Conservation (phyloP, 2,113 vertebrate species). For the Perognathus longimembris region DNA sequence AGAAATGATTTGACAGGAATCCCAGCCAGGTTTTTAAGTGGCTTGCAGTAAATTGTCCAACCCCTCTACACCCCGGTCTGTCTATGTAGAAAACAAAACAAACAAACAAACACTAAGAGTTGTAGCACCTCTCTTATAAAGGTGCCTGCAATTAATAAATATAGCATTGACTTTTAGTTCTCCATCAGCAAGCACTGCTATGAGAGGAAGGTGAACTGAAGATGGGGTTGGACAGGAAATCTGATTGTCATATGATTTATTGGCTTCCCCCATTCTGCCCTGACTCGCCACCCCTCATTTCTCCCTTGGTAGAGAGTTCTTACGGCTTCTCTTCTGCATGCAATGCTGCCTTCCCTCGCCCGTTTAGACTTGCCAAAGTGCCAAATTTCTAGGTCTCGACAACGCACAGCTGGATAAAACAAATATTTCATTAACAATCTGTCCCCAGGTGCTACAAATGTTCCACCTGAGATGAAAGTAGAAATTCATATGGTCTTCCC, state of each 20-base stretch:
- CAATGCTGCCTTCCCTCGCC: neutral
- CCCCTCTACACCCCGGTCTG: neutral
- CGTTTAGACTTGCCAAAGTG: constrained; percentile 66
- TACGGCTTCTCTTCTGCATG: neutral
- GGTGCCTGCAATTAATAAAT: neutral
- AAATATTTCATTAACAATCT: constrained; percentile 82
- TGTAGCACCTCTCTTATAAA: neutral
- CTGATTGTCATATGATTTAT: neutral
- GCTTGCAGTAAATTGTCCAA: neutral
- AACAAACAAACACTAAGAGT: neutral
- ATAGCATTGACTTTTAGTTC: neutral
- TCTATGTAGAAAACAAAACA: neutral
- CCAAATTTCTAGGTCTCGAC: constrained; percentile 69
- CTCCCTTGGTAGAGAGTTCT: constrained; percentile 13
- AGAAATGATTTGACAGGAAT: neutral
- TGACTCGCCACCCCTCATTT: neutral
- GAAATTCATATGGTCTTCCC: constrained; percentile 81
- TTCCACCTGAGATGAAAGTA: constrained; percentile 80
- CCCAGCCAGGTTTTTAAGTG: neutral
- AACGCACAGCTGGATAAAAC: constrained; percentile 73
- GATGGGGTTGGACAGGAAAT: constrained; percentile 1
- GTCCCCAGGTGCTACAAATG: constrained; percentile 80
- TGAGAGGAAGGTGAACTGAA: neutral
- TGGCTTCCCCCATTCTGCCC: neutral
- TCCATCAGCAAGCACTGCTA: neutral